Evolutionary conservation across 2,113 vertebrate species (phyloP).

Genomic region (Gambusia affinis): DNA sequence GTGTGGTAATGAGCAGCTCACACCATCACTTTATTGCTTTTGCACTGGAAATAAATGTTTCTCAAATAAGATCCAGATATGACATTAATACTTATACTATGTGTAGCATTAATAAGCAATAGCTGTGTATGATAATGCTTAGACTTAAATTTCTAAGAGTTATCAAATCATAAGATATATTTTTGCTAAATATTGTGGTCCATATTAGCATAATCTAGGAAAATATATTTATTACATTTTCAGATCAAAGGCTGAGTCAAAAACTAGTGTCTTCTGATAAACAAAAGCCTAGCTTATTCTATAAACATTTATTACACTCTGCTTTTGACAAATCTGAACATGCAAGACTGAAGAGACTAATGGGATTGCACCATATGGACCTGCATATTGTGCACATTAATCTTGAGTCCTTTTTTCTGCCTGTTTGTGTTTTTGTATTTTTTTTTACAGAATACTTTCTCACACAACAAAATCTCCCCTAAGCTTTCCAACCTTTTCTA

Average conservation of each 20-base stretch:
- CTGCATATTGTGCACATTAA: slow-evolving; percentile 53
- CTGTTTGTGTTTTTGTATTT: not conserved
- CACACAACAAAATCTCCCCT: slow-evolving; percentile 32
- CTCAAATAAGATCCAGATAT: too few species aligned
- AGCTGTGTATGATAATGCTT: not conserved
- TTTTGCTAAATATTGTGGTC: not conserved
- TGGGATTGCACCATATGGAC: slow-evolving; percentile 62
- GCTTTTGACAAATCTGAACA: slow-evolving; percentile 63
- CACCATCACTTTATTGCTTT: too few species aligned
- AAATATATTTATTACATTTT: not conserved
- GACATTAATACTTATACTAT: not conserved
- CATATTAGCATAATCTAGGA: not conserved
- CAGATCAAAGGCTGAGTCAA: not conserved
- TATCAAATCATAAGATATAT: not conserved
- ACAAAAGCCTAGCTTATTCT: slow-evolving; percentile 39
- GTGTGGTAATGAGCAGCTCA: too few species aligned
- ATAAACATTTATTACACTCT: slow-evolving; percentile 61
- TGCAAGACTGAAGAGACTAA: slow-evolving; percentile 58
- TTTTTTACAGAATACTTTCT: slow-evolving; percentile 40
- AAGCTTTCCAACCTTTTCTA: slow-evolving; percentile 21
- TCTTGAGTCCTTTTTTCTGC: slow-evolving; percentile 23
- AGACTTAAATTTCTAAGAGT: not conserved
- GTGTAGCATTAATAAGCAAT: not conserved
- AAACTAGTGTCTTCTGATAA: slow-evolving; percentile 26
- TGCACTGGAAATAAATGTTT: too few species aligned